Percentiles rank a stretch among this genome's conserved stretches.
Conservation (phyloP, 2,113 vertebrate species). For the Cacatua alba region DNA sequence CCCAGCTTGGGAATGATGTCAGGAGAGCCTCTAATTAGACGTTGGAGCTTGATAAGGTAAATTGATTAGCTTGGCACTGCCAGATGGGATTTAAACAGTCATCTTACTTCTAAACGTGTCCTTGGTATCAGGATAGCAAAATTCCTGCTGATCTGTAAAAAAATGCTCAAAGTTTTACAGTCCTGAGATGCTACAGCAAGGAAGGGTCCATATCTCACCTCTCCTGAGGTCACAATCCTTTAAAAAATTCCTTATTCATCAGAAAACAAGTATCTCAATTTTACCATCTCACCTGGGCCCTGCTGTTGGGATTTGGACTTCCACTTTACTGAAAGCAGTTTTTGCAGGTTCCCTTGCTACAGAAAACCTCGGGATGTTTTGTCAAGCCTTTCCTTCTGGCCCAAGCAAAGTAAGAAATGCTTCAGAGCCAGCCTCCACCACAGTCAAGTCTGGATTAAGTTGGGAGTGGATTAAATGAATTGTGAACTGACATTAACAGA, state of each 20-base stretch:
- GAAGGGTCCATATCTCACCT: fast-evolving
- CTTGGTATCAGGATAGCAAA: fast-evolving
- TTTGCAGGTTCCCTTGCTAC: background rate
- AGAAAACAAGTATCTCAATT: fast-evolving
- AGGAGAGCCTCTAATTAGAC: conserved; percentile 15
- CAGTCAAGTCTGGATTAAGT: background rate
- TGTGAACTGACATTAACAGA: background rate
- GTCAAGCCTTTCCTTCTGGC: background rate
- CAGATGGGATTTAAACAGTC: background rate
- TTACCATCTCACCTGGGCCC: fast-evolving
- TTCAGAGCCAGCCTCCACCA: background rate
- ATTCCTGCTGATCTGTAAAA: background rate
- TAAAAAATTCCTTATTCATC: background rate
- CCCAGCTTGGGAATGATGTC: background rate
- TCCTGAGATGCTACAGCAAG: background rate
- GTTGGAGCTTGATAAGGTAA: background rate
- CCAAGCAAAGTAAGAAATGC: fast-evolving
- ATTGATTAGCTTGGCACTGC: background rate
- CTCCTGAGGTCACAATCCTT: fast-evolving
- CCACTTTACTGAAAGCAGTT: fast-evolving
- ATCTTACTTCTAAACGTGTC: background rate
- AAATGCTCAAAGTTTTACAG: background rate
- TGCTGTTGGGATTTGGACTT: background rate
- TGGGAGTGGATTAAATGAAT: background rate
- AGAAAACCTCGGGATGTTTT: fast-evolving